Evolutionary conservation across 2,888 invertebrate species (phyloP), one percentile per base, ranked within the genome.

Genomic region (Cybosia mesomella): DNA sequence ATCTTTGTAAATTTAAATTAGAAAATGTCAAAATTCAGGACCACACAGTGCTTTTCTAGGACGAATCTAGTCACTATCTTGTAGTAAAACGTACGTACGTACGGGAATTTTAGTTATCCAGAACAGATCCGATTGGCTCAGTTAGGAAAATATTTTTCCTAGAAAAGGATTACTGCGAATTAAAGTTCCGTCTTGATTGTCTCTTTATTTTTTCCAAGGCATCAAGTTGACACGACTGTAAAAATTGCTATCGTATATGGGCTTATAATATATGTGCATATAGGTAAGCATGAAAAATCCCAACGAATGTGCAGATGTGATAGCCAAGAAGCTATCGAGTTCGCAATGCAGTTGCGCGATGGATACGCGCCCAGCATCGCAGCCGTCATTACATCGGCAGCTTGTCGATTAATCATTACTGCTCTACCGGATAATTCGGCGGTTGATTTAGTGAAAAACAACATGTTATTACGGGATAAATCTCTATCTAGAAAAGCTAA

Each of bases 401-500:
- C 91, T 76, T 66, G 85, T 74, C 91, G 89, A 95, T 95, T 94
- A 93, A 95, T 95, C 95, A 94, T 93, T 88, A 88, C 85, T 88
- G 83, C 88, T 94, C 95, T 95, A 95, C 95, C 89, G 95, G 94
- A 95, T 95, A 94, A 94, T 95, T 94, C 94, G 94, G 95, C 89
- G 89, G 91, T 92, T 94, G 95, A 95, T 95, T 94, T 94, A 94
- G 91, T 93, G 93, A 94, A 94, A 94, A 92, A 89, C 92, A 94
- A 93, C 93, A 85, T 94, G 94, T 94, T 94, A 95, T 95, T 95
- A 95, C 87, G 89, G 93, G 93, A 94, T 95, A 95, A 95, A 95
- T 95, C 95, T 95, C 91, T 95, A 94, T 95, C 94, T 95, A 94
- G 95, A 94, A 95, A 94, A 93, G 94, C 94, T 94, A 94, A 95